These are phyloP conservation scores for Amphibalanus amphitrite DNA, from an alignment of 1,140 invertebrate genomes.

Conservation along the genomic window DNA sequence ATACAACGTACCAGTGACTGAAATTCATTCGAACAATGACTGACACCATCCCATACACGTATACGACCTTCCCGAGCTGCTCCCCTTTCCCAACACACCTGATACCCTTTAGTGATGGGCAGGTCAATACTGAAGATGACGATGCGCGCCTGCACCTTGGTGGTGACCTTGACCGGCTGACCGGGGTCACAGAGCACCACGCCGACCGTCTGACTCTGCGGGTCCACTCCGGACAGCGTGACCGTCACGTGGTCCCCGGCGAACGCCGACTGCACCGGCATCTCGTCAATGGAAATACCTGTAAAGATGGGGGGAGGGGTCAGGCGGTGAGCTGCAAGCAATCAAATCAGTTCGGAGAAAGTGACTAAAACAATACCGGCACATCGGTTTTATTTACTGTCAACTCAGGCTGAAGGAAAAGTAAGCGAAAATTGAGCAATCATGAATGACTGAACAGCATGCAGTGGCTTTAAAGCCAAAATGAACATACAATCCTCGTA, in stretches of 20 bases:
- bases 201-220: conserved; percentile 38
- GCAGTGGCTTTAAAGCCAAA: too few species aligned
- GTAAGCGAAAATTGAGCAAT: too few species aligned
- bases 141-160: conserved; percentile 71
- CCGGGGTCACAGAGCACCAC: conserved; percentile 64
- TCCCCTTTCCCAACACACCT: conserved; percentile 30
- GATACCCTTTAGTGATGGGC: conserved; percentile 79
- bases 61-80: too few species aligned
- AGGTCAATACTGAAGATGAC: conserved; percentile 82
- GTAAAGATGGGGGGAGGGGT: background rate
- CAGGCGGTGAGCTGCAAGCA: background rate
- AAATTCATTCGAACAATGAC: too few species aligned
- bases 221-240: conserved; percentile 52
- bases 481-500: too few species aligned
- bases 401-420: too few species aligned
- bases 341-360: too few species aligned
- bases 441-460: too few species aligned
- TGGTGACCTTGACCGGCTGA: conserved; percentile 56
- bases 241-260: conserved; percentile 83
- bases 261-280: conserved; percentile 49
- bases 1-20: too few species aligned
- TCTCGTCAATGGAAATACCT: conserved; percentile 23
- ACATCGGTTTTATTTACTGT: too few species aligned
- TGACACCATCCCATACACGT: too few species aligned
- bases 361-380: too few species aligned